Evolutionary conservation across 2,797 vertebrate species (phyloP), one percentile per base, ranked within the genome.

Genomic region (Chelonia mydas): DNA sequence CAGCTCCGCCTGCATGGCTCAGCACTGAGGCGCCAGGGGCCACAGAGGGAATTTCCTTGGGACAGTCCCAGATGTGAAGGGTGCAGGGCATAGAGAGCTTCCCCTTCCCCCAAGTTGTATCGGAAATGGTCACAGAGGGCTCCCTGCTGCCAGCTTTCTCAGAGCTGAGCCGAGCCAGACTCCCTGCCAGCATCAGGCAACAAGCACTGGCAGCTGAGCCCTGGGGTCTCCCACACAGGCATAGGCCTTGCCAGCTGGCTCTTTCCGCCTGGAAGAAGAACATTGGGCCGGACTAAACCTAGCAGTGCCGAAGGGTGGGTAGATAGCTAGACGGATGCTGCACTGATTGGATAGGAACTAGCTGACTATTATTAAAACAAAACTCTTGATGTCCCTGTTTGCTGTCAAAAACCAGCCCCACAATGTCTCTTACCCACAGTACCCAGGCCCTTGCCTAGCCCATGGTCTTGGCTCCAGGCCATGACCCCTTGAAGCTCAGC

Each of bases 141-240:
- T 28, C 25, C 5, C 25, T 27, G 72, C 45, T 27, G 45, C 11
- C 37, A 61, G 15, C 11, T 50, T 54, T 37, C 61, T 11, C 54
- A 4, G 10, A 7, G 81, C 33, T 23, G 1, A 0, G 49, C 10
- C 28, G 37, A 6, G 2, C 45, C 50, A n/a, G 21, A 6, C 27
- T 7, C 33, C 51, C 61, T 19, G 61, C 16, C 65, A n/a, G 68
- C 68, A 72, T 41, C n/a, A 23, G 68, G 68, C 37, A 72, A 41
- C 37, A 41, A 31, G 28, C 45, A 31, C 74, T 31, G 45, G 74
- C 74, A 31, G 25, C 12, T 27, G 27, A 9, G 27, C 25, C 45
- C 28, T 49, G 27, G 47, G 13, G 12, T 28, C 41, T 47, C 72
- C 27, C 41, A 76, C 72, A 7, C 7, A 11, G 25, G 12, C 23